Base-by-base conservation (phyloP, 2,797 vertebrate species). In the Pelochelys cantorii region DNA sequence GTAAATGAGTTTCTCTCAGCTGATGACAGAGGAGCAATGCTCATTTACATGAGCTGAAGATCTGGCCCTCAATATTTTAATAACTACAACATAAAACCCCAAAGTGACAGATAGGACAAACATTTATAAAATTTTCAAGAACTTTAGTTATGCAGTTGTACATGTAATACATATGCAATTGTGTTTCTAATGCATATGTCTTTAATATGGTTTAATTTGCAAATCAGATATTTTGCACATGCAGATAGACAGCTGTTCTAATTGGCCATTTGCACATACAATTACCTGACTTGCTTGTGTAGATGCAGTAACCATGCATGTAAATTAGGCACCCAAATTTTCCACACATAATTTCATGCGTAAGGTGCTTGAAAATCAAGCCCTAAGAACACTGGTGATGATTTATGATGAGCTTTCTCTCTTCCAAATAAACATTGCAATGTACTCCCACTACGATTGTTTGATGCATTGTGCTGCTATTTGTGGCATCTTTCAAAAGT, bases 1-100 rank as follows among this genome's bases (percentile, higher is more conserved):
- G 57, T 85, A 97, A 92, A 89, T 87, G 91, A 86, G 79, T 42
- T 82, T 6, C 56, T 57, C n/a, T 14, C 56, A 85, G 3, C 48
- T 81, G 52, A 92, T 80, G 42, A 9, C 79, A 85, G 85, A 42
- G 84, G 27, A 74, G 78, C 74, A 86, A 22, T 68, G 74, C n/a
- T 90, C 1, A 77, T 94, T 85, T 54, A 84, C n/a, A 75, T n/a
- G 4, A 31, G 37, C 71, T 2, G 1, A 2, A 53, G 89, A 48
- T 65, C 25, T 22, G 53, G 37, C 54, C 62, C 87, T 75, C 59
- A 83, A 81, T 29, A 53, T 81, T 94, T 91, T 79, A 87, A 74
- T 13, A 77, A 48, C 42, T 48, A 14, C 27, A 52, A 77, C 42
- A 52, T 52, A 77, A 52, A 77, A 52, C 27, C 23, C 23, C 25